Evolutionary conservation across 2,113 vertebrate species (phyloP), one percentile per base, ranked within the genome.

Genomic region (Aix galericulata): DNA sequence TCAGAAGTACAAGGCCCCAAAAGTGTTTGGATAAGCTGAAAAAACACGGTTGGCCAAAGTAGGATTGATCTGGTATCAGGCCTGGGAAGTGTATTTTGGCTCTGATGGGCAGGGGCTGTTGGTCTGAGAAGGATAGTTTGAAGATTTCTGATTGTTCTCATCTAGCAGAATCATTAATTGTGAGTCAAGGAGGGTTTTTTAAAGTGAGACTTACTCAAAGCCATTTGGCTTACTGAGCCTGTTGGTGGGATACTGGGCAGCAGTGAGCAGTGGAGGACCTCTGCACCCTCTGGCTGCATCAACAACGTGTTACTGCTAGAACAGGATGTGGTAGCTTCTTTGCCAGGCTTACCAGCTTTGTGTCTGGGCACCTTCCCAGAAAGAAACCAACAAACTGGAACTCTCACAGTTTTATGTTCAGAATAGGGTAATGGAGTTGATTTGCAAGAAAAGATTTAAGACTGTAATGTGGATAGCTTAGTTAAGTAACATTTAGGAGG

Each of bases 281-380:
- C 3, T 42, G 8, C 3, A 1, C 8, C 71, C 25, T 52, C 20
- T 36, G 8, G 3, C 46, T 55, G 48, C 52, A 27, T 69, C 56
- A 64, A 0, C 2, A 3, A 0, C 2, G 3, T 32, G 27, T 50
- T 69, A 7, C 1, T 82, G 58, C 48, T 66, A 23, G 17, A 46
- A 31, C n/a, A 53, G 44, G 14, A 53, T 53, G 32, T 14, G 38
- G n/a, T 40, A 29, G 9, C 36, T 66, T 72, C 52, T 29, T 38
- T 66, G 55, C 26, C 1, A 2, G 50, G 50, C 50, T 22, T 60
- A 40, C 36, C n/a, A 4, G 66, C 25, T 59, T 64, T 71, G 26
- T 63, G 52, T 48, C 53, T 48, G 31, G 52, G 31, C 72, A 62
- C n/a, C n/a, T 86, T 38, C 56, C 17, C 22, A 46, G 50, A 75